phyloP scores from a whole-genome alignment of 2,888 invertebrate genomes.

The Proisotoma minuta region DNA sequence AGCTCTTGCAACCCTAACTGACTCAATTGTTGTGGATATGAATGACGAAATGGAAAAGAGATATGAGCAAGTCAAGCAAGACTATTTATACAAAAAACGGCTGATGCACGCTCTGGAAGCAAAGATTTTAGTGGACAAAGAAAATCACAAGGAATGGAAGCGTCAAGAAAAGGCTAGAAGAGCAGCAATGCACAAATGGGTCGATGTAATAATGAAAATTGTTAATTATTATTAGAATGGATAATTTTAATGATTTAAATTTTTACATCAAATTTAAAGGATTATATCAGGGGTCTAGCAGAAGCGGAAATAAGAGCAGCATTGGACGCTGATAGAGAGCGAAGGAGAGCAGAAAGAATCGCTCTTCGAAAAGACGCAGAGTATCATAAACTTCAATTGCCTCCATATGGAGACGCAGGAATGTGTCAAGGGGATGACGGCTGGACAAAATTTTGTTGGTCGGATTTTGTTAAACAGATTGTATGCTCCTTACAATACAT shows the following conservation, averaged over 20 bases:
- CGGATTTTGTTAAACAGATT: conserved; percentile 27
- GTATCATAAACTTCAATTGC: conserved; percentile 17
- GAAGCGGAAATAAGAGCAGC: conserved; percentile 27
- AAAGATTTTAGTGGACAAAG: conserved; percentile 25
- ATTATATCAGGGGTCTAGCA: conserved; percentile 25
- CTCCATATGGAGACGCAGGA: conserved; percentile 6
- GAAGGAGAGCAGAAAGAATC: conserved; percentile 17
- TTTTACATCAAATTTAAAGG: conserved; percentile 16
- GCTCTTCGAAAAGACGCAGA: conserved; percentile 23
- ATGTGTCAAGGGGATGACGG: conserved; percentile 17
- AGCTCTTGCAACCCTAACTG: conserved; percentile 57
- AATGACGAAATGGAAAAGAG: conserved; percentile 27
- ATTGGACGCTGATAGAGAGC: conserved; percentile 22
- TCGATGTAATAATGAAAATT: conserved; percentile 26
- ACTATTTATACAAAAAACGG: conserved; percentile 32
- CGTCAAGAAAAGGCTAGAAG: conserved; percentile 31
- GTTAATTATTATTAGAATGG: neutral
- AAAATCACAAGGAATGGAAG: conserved; percentile 33
- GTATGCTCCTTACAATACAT: conserved; percentile 18
- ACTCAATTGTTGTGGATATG: conserved; percentile 51
- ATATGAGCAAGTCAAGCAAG: conserved; percentile 28
- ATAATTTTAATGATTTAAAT: neutral
- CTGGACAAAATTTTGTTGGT: conserved; percentile 27
- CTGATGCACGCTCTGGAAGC: conserved; percentile 33
- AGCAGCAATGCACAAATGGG: conserved; percentile 33